Percentiles rank a stretch among this genome's conserved stretches.
phyloP scores from a whole-genome alignment of 2,888 invertebrate species.

The Trachelus tabidus region DNA sequence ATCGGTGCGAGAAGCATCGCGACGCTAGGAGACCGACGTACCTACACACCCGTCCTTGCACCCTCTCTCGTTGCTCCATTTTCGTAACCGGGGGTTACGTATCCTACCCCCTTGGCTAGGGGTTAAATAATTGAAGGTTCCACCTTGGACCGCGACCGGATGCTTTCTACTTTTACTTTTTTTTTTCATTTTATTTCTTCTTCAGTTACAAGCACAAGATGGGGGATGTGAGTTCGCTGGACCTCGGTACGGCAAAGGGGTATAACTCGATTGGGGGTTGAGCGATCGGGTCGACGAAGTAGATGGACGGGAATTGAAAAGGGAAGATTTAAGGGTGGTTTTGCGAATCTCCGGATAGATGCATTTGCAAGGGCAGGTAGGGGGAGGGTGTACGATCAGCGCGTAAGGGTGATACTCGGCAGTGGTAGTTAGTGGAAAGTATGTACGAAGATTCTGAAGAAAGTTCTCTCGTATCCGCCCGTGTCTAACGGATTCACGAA shows the following conservation, averaged over 20 bases:
- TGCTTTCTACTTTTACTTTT: neutral
- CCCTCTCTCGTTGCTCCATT: neutral
- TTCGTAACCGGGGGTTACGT: neutral
- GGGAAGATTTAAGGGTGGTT: neutral
- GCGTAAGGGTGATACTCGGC: neutral
- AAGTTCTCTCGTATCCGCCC: neutral
- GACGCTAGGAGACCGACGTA: neutral
- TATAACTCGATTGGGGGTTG: neutral
- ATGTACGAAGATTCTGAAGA: neutral
- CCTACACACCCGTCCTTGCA: neutral
- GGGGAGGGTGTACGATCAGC: neutral
- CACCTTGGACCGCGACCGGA: neutral
- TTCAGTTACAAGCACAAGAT: neutral
- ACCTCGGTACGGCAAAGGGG: neutral
- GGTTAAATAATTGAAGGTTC: neutral
- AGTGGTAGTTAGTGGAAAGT: neutral
- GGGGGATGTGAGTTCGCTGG: neutral
- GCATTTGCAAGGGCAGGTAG: neutral
- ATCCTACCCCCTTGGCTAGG: neutral
- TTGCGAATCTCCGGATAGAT: neutral
- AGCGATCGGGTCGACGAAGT: neutral
- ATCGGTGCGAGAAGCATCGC: neutral
- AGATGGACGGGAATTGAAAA: neutral
- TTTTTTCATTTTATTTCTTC: neutral
- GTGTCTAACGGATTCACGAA: slow-evolving; percentile 8